Evolutionary conservation across 2,113 vertebrate genomes (phyloP), one percentile per base, ranked within the genome.

Genomic region (Sitta europaea): DNA sequence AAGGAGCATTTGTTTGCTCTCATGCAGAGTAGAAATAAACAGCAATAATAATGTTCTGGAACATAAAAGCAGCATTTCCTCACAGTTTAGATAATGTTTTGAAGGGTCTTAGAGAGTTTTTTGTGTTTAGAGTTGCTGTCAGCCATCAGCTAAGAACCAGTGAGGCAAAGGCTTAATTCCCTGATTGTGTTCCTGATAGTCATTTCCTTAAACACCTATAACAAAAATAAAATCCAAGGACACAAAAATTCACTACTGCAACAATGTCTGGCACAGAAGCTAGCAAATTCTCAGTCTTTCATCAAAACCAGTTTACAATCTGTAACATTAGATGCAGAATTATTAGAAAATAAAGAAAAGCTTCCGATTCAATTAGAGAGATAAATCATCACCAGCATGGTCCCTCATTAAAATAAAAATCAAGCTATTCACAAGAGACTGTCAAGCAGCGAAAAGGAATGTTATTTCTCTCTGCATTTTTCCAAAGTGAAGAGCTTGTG

Each of bases 391-490:
- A 62, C 47, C 36, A 7, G 40, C 28, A 29, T 4, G 0, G 81
- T 62, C 50, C 75, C 83, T 94, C 92, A 88, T 86, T 78, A 91
- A 94, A 96, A 93, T 33, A 91, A 91, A 94, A 92, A 93, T 22
- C 10, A 23, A 93, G 75, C 75, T 59, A 58, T 82, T 85, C 93
- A 70, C 29, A 77, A 28, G 59, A 58, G 58, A 75, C 12, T 55
- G 67, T 76, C 48, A 73, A 66, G 81, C 54, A 51, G 84, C 0
- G 0, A 85, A 72, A 57, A 66, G 62, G 51, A 86, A 76, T 3
- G 29, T 58, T 89, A 58, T 50, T 88, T 31, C 77, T 28, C 62
- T 79, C 42, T 53, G 62, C 76, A 43, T 24, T 79, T 57, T 94
- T 40, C 62, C 43, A 11, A n/a, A 80, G 43, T 0, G 2, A 82